Evolutionary conservation across 2,113 vertebrate genomes (phyloP), one percentile per base, ranked within the genome.

Genomic region (Aplodontia rufa): DNA sequence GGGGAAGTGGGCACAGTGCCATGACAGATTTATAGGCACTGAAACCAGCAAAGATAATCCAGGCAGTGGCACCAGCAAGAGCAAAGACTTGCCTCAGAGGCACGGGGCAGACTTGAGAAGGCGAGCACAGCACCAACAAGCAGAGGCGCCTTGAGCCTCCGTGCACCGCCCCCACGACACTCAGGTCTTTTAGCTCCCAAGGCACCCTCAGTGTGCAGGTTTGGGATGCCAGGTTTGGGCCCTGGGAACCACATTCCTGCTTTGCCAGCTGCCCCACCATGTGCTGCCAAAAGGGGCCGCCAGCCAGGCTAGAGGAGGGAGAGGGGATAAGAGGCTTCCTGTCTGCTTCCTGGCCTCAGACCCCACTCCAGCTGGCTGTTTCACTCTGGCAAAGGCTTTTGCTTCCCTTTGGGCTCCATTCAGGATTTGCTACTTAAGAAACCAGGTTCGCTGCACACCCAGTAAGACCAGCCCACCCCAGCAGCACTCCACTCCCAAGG

Each of bases 71-170:
- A 22, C 10, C n/a, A 24, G 5, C 19, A 17, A 69, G n/a, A 69
- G n/a, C 64, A 8, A 68, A 28, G 37, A 26, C 24, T 17, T 14
- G 10, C 26, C 5, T n/a, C 32, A 14, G 62, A 37, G 32, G 12
- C 26, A 35, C 0, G 58, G 55, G 60, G 42, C 5, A 4, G 20
- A 30, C n/a, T 42, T 35, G n/a, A 92, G 81, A 62, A 37, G 42
- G 26, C 32, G 8, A 49, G 45, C 68, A 20, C 3, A 53, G 55
- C 64, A 1, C 1, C 7, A 53, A 51, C n/a, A 3, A 0, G 6
- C 4, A 45, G 79, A 35, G 68, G 35, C 30, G 16, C 7, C 2
- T 3, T 3, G 24, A 37, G 16, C 68, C 10, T 49, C 78, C 0
- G 30, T 0, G 45, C 26, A 30, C 55, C 28, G 53, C 26, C 8